Evolutionary conservation across 2,113 vertebrate species (phyloP).

Genomic region (Anoura caudifer): DNA sequence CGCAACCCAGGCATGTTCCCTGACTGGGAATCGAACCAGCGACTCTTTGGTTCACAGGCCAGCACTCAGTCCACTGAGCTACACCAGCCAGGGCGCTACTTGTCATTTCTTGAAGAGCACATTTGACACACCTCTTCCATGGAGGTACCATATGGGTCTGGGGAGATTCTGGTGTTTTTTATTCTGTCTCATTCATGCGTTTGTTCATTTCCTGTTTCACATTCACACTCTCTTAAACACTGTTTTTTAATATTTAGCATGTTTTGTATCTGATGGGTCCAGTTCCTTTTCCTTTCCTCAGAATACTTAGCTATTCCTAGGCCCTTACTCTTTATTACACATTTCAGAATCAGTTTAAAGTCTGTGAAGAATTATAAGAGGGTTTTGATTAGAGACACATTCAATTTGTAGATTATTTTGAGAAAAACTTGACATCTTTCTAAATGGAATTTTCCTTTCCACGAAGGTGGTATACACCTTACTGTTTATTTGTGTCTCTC

Average conservation of each 20-base stretch:
- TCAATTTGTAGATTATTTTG: neutral
- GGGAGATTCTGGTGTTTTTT: neutral
- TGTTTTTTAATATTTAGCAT: neutral
- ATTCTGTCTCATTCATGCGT: neutral
- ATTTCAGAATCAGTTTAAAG: slow-evolving; percentile 7
- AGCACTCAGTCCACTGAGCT: no score
- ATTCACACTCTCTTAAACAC: neutral
- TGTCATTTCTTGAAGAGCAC: neutral
- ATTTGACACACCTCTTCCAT: neutral
- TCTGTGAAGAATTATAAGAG: neutral
- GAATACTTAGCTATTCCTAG: neutral
- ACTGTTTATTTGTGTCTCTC: neutral
- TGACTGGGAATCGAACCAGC: no score
- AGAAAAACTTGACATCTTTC: neutral
- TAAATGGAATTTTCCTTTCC: neutral
- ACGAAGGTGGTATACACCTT: neutral
- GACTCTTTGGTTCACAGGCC: no score
- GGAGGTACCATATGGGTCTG: no score
- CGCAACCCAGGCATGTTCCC: no score
- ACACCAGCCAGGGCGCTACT: no score
- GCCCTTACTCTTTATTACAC: neutral
- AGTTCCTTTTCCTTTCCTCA: neutral
- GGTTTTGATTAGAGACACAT: neutral
- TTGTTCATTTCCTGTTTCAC: neutral
- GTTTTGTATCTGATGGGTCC: neutral